Base-by-base conservation (phyloP, 2,113 vertebrate species). In the Sclerurus mexicanus region DNA sequence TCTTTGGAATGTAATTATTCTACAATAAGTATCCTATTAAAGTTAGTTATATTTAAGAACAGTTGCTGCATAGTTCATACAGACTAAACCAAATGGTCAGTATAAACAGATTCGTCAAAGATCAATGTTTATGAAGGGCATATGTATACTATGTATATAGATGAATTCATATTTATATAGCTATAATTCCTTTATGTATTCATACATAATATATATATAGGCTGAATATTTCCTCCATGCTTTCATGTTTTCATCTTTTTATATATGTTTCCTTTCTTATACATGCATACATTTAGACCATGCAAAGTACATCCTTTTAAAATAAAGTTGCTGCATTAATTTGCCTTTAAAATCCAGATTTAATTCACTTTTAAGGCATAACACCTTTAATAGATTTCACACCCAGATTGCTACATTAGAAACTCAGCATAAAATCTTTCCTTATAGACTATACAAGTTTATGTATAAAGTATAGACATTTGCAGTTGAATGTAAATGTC, bases 1-100 rank as follows among this genome's bases (percentile, higher is more conserved):
- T 33, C 84, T 89, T 95, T 96, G 87, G 62, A 96, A 94, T 56
- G 15, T 35, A 95, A 73, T 88, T 94, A 84, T 87, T 76, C 71
- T 80, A 50, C 62, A 90, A 58, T 78, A 89, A 62, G 27, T 89
- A 92, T 91, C 39, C 14, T 71, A 62, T 66, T 88, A 40, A 86
- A 80, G 21, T 44, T 66, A 67, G 33, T 40, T 91, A 46, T 75
- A 64, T 90, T 93, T 94, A 85, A 79, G 73, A 84, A 69, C 53
- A 82, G 52, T 95, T 88, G 58, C 39, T 89, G 5, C 37, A 35
- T 40, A 74, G 52, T 49, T 91, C 35, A 44, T 52, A 67, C 4
- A 46, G 47, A 16, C 25, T 14, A 87, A 81, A 95, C 27, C 60
- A 91, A 95, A 62, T 82, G 64, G 19, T 6, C 67, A 20, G 23